A percentile compares a stretch with the other conserved stretches of the same genome.
Evolutionary conservation across 2,113 vertebrate genomes (phyloP).

Genomic region (Gymnocephalus cernua): DNA sequence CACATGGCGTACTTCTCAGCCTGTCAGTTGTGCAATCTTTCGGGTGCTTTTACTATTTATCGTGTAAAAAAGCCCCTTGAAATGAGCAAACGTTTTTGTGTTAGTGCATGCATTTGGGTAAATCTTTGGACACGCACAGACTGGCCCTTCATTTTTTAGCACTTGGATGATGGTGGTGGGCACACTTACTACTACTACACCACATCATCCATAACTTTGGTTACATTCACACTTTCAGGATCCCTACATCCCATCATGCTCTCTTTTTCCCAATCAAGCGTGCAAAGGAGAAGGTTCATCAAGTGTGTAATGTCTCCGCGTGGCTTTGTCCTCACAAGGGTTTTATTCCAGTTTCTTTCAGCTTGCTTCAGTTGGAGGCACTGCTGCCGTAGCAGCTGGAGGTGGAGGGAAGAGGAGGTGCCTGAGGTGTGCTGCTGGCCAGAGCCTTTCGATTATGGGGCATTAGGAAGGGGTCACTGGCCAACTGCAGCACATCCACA

Average conservation of each 20-base stretch:
- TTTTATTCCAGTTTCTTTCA: constrained; percentile 28
- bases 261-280: constrained; percentile 2
- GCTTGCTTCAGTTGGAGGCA: constrained; percentile 89
- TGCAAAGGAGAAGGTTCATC: constrained; percentile 40
- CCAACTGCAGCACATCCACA: constrained; percentile 94
- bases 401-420: constrained; percentile 89
- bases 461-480: constrained; percentile 94
- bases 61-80: constrained; percentile 51
- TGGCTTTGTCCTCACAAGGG: constrained; percentile 33
- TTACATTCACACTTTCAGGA: constrained; percentile 47
- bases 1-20: constrained; percentile 34
- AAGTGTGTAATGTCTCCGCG: constrained; percentile 24
- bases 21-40: constrained; percentile 70
- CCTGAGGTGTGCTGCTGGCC: constrained; percentile 85
- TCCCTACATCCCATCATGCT: constrained; percentile 33
- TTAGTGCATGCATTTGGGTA: constrained; percentile 76
- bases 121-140: constrained; percentile 69
- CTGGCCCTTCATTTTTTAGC: constrained; percentile 54
- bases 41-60: constrained; percentile 54
- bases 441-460: constrained; percentile 94
- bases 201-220: constrained; percentile 40
- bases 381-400: constrained; percentile 92
- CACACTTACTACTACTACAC: constrained; percentile 28
- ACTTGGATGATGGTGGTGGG: constrained; percentile 38
- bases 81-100: constrained; percentile 47